Conservation (phyloP, 2,113 vertebrate species). For the Pseudopodoces humilis region DNA sequence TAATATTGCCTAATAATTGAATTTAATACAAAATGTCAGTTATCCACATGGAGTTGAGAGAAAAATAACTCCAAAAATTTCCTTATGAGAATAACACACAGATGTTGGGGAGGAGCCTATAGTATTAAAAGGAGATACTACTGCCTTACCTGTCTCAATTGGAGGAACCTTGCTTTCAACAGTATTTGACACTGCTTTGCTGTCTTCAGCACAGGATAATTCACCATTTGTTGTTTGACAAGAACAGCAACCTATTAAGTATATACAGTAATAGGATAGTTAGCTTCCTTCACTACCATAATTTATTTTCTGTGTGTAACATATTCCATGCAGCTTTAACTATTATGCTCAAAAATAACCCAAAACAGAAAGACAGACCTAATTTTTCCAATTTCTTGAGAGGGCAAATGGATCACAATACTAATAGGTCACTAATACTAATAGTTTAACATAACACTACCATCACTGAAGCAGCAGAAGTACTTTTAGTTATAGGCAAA, state of each 20-base stretch:
- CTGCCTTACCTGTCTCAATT: conserved; percentile 77
- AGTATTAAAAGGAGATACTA: background rate
- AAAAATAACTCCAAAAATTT: background rate
- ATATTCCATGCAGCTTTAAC: background rate
- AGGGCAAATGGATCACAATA: background rate
- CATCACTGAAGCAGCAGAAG: background rate
- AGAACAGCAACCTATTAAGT: conserved; percentile 81
- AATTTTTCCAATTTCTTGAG: background rate
- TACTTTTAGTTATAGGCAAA: background rate
- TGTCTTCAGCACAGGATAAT: conserved; percentile 61
- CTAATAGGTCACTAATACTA: background rate
- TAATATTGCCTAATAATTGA: background rate
- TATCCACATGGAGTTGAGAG: background rate
- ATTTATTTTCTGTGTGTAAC: background rate
- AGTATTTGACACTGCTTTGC: conserved; percentile 62
- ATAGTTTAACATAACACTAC: background rate
- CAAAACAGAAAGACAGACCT: background rate
- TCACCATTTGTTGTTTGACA: conserved; percentile 75
- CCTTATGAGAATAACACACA: background rate
- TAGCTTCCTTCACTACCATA: background rate
- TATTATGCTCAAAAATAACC: background rate
- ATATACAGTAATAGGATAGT: background rate
- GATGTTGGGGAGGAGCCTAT: background rate
- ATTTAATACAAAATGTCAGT: background rate
- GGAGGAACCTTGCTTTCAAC: conserved; percentile 48